Percentiles rank a stretch among this genome's conserved stretches.
Conservation (phyloP, 2,113 vertebrate genomes). For the Hemichromis elongatus region DNA sequence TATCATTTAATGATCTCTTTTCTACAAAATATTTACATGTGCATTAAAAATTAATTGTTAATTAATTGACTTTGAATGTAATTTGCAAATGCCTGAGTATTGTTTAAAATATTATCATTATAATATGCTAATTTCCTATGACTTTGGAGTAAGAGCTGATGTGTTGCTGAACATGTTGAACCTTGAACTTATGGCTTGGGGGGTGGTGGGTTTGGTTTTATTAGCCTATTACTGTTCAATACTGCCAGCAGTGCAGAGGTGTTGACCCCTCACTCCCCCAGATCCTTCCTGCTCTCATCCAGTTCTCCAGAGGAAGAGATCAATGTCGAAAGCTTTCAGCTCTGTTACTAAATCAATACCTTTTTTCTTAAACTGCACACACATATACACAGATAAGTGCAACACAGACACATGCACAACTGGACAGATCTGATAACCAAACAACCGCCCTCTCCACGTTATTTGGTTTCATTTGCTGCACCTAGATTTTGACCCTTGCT, state of each 20-base stretch:
- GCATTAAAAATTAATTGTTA: too few relatives aligned
- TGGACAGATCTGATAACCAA: constrained; percentile 41
- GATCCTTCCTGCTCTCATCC: not conserved
- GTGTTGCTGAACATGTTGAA: not conserved
- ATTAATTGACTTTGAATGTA: not conserved
- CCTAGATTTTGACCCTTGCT: not conserved
- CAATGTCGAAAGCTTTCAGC: constrained; percentile 17
- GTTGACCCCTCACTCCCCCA: not conserved
- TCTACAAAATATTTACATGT: not conserved
- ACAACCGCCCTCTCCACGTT: not conserved
- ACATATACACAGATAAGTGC: not conserved
- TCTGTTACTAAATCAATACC: constrained; percentile 33
- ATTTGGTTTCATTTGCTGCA: not conserved
- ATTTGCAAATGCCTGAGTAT: not conserved
- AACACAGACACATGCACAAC: not conserved
- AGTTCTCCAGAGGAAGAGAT: not conserved
- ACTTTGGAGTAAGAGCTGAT: not conserved
- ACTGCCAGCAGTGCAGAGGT: not conserved
- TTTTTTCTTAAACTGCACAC: not conserved
- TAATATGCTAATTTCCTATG: not conserved
- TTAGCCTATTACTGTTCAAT: not conserved
- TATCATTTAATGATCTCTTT: not conserved
- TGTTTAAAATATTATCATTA: not conserved
- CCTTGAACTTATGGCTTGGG: not conserved
- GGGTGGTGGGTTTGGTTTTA: not conserved